These are phyloP conservation scores for Phataginus tricuspis DNA, from an alignment of 2,797 vertebrate species.

Conservation along the genomic window DNA sequence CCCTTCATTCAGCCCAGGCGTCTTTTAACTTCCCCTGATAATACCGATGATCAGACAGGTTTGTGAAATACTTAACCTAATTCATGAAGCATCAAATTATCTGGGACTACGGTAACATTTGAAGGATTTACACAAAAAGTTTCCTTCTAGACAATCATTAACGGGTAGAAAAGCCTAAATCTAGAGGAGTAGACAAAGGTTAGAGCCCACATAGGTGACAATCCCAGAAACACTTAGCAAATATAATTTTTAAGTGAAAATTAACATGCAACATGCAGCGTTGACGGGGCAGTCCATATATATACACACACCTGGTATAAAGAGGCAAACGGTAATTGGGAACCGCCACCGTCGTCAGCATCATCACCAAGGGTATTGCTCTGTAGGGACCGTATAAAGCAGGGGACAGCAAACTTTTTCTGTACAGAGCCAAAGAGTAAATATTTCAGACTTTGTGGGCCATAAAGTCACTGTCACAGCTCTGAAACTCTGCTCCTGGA, in stretches of 20 bases:
- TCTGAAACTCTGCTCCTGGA: neutral
- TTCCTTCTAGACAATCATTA: neutral
- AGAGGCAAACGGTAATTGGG: neutral
- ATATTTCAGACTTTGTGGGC: neutral
- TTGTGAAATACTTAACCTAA: neutral
- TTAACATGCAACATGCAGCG: accelerated
- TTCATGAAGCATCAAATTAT: neutral
- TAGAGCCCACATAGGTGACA: neutral
- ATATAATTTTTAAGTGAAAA: neutral
- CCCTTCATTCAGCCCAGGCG: neutral
- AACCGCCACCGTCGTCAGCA: too few species aligned
- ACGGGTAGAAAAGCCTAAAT: neutral
- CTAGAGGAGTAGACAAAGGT: neutral
- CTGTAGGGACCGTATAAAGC: neutral
- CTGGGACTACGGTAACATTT: neutral
- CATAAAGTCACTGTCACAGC: neutral
- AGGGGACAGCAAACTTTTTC: neutral
- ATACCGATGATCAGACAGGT: neutral
- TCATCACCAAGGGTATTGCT: neutral
- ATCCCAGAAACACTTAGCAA: neutral
- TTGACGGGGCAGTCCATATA: too few species aligned
- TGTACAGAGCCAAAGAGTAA: neutral
- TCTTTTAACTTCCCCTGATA: neutral
- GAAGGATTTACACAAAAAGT: neutral
- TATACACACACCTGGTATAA: accelerated